phyloP scores from a whole-genome alignment of 2,797 vertebrate genomes.

The Scyliorhinus canicula region DNA sequence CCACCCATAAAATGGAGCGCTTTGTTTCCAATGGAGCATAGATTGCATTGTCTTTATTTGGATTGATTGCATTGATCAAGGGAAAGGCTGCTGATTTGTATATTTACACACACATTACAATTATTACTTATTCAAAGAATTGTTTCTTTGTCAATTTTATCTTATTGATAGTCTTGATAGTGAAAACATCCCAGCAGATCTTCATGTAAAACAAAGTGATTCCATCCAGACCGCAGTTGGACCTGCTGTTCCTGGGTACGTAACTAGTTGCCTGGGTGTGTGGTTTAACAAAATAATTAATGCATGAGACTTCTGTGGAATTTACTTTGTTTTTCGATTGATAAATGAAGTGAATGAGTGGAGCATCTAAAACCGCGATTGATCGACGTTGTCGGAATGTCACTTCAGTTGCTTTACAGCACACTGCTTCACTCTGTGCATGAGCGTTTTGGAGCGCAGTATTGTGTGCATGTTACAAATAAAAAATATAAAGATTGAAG shows the following conservation, averaged over 20 bases:
- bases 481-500: background rate
- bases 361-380: background rate
- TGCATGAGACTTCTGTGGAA: background rate
- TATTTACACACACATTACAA: background rate
- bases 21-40: background rate
- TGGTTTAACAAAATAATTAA: background rate
- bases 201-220: background rate
- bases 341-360: background rate
- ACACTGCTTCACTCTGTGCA: background rate
- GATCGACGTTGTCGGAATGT: background rate
- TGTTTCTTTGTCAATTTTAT: background rate
- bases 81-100: background rate
- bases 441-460: background rate
- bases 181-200: background rate
- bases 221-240: background rate
- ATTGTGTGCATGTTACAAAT: background rate
- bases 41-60: background rate
- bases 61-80: background rate
- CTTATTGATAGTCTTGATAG: background rate
- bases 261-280: constrained; percentile 1
- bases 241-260: constrained; percentile 16
- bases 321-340: background rate
- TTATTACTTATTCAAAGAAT: background rate
- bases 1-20: too few relatives aligned
- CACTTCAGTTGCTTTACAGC: background rate